These are phyloP conservation scores for Bubo bubo DNA, from an alignment of 2,113 vertebrate species.

Conservation along the genomic window DNA sequence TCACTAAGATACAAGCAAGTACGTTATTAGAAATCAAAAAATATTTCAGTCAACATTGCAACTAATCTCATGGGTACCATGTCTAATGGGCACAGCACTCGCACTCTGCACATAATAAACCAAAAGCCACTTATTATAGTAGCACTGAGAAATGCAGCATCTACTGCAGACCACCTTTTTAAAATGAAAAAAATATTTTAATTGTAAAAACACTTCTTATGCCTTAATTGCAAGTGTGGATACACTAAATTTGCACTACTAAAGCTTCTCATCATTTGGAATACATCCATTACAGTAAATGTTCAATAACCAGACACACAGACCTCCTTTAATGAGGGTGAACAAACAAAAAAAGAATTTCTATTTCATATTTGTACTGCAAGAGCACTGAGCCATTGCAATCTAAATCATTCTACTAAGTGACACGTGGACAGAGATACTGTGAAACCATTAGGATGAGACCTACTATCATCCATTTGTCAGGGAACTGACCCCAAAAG, in stretches of 20 bases:
- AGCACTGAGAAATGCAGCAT: background rate
- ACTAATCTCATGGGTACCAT: background rate
- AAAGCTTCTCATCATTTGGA: background rate
- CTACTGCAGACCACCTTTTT: background rate
- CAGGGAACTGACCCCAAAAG: background rate
- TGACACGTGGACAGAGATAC: rapidly evolving
- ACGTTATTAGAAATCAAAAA: background rate
- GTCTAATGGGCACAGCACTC: background rate
- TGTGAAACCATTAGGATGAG: background rate
- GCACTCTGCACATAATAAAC: background rate
- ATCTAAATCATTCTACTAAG: background rate
- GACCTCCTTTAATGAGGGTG: background rate
- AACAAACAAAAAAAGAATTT: background rate
- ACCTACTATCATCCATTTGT: background rate
- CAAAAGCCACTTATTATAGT: background rate
- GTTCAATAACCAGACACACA: background rate
- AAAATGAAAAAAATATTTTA: background rate
- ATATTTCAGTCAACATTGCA: background rate
- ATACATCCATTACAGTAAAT: background rate
- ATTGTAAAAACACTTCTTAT: background rate
- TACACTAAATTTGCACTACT: background rate
- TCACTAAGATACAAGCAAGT: background rate
- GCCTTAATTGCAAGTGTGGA: background rate
- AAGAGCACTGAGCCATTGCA: background rate
- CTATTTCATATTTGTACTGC: background rate